These are phyloP conservation scores for Rhizoglyphus robini DNA, from an alignment of 1,140 invertebrate species.

Conservation along the genomic window DNA sequence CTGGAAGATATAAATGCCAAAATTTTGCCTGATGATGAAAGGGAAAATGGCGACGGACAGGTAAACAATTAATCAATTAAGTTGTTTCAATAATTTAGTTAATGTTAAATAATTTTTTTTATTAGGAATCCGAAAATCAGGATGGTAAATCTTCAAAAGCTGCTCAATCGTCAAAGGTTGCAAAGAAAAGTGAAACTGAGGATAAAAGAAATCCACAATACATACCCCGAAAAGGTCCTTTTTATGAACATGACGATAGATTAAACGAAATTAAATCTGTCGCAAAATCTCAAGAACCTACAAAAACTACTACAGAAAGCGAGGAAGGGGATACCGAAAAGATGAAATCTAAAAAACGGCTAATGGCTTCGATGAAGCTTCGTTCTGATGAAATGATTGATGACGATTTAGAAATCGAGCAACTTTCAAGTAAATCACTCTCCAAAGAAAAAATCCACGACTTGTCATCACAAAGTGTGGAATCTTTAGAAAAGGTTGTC, in stretches of 20 bases:
- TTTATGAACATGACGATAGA: slow-evolving; percentile 89
- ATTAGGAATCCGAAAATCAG: slow-evolving; percentile 14
- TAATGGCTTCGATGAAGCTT: slow-evolving; percentile 4
- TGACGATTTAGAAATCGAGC: background rate
- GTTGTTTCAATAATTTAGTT: slow-evolving; percentile 20
- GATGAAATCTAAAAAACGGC: slow-evolving; percentile 23
- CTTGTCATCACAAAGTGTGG: background rate
- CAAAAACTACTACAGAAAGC: background rate
- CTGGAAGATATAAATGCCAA: background rate
- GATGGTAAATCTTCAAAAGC: background rate
- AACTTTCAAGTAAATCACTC: background rate
- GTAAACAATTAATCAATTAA: slow-evolving; percentile 23
- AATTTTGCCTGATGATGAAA: slow-evolving; percentile 28
- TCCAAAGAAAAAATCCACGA: background rate
- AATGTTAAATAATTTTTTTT: background rate
- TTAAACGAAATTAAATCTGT: slow-evolving; percentile 38
- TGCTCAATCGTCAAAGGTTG: slow-evolving; percentile 20
- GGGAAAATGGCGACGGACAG: slow-evolving; percentile 36
- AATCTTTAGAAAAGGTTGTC: background rate
- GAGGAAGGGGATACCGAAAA: slow-evolving; percentile 12
- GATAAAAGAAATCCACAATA: slow-evolving; percentile 90
- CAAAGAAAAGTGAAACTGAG: slow-evolving; percentile 51
- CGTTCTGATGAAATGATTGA: slow-evolving; percentile 4
- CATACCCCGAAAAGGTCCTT: slow-evolving; percentile 85
- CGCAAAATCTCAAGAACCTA: slow-evolving; percentile 38